Base-by-base conservation (phyloP, 1,140 invertebrate genomes). In the Listronotus oregonensis region DNA sequence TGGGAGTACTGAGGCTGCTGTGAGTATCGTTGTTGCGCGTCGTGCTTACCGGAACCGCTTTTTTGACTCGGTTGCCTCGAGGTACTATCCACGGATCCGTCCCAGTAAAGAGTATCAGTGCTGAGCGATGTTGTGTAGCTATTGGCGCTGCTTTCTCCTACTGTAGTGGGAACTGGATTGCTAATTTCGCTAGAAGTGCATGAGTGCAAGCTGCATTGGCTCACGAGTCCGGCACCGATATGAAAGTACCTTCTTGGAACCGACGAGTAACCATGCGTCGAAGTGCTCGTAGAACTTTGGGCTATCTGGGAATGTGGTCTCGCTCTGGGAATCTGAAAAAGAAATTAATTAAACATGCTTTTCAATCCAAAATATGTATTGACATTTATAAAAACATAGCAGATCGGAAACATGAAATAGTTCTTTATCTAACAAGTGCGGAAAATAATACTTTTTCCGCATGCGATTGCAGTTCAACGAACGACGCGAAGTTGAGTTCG, bases 51-150 rank as follows among this genome's bases (percentile, higher is more conserved):
- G 11, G 77, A 77, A 50, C 78, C 75, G 18, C 79, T 71, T 67
- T 76, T 77, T 18, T 73, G 55, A 50, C 79, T 64, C 73, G 80
- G 46, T 68, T 81, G 69, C 77, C 78, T 15, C 68, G 75, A 37
- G 66, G 80, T 61, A 54, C 65, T 68, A 7, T 73, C 70, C 9
- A 82, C 82, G 32, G 82, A 81, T 31, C 85, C 84, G 70, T 93
- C 90, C 90, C 90, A 93, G 69, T 91, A 93, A 0, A 93, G 80
- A 2, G 90, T 93, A 67, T 93, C 91, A 1, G 90, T 93, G 72
- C 91, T 93, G 0, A 92, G 79, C 1, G 90, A 92, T 12, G 90
- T 93, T 1, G 90, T 90, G 70, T 92, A 93, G 18, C 89, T 91
- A 51, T 68, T 68, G 2, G 89, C 88, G 6, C 83, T 85, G 43